Evolutionary conservation across 2,113 vertebrate species (phyloP), one percentile per base, ranked within the genome.

Genomic region (Pycnonotus jocosus): DNA sequence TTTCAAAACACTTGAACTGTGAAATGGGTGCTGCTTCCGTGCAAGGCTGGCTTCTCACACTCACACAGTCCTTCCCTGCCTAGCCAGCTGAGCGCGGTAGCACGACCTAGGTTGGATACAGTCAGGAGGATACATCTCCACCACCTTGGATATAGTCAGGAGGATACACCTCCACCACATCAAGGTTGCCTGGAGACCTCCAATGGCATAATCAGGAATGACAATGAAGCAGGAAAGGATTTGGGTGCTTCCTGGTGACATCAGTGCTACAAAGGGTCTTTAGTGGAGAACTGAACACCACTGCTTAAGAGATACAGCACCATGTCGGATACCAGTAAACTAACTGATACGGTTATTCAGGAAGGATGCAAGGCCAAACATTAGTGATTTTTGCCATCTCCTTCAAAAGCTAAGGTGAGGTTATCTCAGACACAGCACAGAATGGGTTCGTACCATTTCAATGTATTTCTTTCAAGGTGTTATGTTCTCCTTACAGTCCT

Each of bases 41-140:
- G 44, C 30, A 73, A 82, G 76, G 79, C 45, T 64, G 64, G 53
- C 17, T 79, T 70, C 48, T 58, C 42, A 45, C 17, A 8, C 31
- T 69, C 45, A 57, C 1, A 1, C 27, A 88, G 51, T 18, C 48
- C 70, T 27, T 69, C 48, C 35, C 5, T 27, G 21, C 18, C 77
- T 22, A 24, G 21, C 68, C 1, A 1, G 17, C 38, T 5, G 6
- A 37, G 53, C 23, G 44, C 33, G 76, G 78, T 2, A 57, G 42
- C 4, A 4, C 4, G 4, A 33, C 57, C 58, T 44, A 3, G 0
- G 0, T 1, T 69, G 65, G 30, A 21, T 30, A 40, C 4, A 35
- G 45, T 11, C 81, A 82, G 35, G 21, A 84, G 33, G 31, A 58
- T 6, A 19, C 30, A 69, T 2, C 37, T 57, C 19, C 40, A 74